Conservation (phyloP, 2,113 vertebrate species). For the Gnathonemus echidnorhynchus region DNA sequence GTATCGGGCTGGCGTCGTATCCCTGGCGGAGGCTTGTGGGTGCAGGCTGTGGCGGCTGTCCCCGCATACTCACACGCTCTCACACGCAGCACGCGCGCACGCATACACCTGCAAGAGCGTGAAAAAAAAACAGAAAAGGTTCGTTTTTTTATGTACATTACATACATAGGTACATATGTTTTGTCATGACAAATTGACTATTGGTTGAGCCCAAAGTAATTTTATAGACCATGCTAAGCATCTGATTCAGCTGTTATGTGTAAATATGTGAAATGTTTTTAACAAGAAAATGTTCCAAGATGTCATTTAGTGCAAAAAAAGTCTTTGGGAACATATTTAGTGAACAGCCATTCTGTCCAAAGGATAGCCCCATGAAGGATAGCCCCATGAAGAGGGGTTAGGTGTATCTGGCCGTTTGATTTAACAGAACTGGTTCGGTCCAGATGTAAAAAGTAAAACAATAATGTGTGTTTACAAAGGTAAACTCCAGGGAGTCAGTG, state of each 20-base stretch:
- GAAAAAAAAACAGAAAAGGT: background rate
- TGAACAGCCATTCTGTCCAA: background rate
- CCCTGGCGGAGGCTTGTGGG: slow-evolving; percentile 25
- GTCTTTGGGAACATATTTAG: background rate
- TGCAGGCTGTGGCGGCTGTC: slow-evolving; percentile 12
- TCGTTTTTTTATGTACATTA: background rate
- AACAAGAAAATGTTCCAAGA: background rate
- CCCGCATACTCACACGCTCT: background rate
- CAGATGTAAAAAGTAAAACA: background rate
- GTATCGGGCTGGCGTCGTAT: slow-evolving; percentile 38
- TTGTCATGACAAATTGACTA: background rate
- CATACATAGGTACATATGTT: background rate
- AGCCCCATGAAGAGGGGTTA: background rate
- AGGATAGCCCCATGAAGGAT: background rate
- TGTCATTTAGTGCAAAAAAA: background rate
- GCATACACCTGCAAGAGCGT: background rate
- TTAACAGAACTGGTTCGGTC: background rate
- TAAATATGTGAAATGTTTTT: background rate
- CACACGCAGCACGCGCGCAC: background rate
- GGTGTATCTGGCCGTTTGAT: background rate
- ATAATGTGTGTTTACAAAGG: background rate
- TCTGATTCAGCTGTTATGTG: background rate
- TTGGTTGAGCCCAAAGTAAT: background rate
- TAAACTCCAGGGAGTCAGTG: background rate
- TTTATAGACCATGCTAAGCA: background rate